Base-by-base conservation (phyloP, 2,888 invertebrate genomes). In the Pardosa pseudoannulata region DNA sequence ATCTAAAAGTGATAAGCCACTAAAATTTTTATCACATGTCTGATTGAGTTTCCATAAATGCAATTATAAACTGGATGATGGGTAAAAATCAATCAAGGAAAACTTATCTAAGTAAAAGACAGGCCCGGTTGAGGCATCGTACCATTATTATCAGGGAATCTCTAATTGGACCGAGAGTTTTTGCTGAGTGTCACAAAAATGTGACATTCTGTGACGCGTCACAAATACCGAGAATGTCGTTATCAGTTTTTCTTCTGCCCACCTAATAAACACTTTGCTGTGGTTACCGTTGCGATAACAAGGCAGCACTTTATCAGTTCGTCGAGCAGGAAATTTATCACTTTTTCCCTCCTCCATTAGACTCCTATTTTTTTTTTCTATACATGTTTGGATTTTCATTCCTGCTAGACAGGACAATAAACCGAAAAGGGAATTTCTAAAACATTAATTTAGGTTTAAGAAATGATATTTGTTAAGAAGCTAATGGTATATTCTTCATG, bases 201-300 rank as follows among this genome's bases (percentile, higher is more conserved):
- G 64, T 50, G 74, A 85, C 74, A 68, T 70, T 70, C 68, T 36
- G 81, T 56, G 81, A 81, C 81, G 70, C 64, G 81, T 81, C 81
- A 39, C 75, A 72, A 72, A 73, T 78, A 73, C 64, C 50, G 7
- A 32, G 62, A 56, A 76, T 67, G 78, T 62, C 78, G 72, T 78
- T 85, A 85, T 85, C 78, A 56, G 50, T 73, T 78, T 64, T 41
- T 62, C 56, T 78, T 39, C 36, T 67, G 67, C 83, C 72, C 83
- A 78, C 83, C 78, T 85, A 85, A 85, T 85, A 85, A 56, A 67
- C 67, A 67, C 68, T 85, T 85, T 85, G 83, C 83, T 85, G 78
- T 85, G 83, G 83, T 85, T 85, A 85, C 83, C 83, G 83, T 73
- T 56, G 56, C 41, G 78, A 85, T 85, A 85, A 56, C 56, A 56